Percentiles rank a stretch among this genome's conserved stretches.
Conservation (phyloP, 2,113 vertebrate genomes). For the Chionis minor region DNA sequence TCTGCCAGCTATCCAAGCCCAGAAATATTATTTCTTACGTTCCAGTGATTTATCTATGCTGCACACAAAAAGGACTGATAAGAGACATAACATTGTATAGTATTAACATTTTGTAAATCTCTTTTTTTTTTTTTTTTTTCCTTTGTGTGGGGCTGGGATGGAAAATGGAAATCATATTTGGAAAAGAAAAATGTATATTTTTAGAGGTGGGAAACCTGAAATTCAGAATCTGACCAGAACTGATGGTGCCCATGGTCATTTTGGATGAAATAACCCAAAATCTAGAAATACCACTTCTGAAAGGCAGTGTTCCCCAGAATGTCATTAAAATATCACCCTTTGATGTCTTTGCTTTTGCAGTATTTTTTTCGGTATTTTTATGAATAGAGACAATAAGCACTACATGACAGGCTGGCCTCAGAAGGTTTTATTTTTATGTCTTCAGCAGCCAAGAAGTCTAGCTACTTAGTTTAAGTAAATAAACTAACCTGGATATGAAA, state of each 20-base stretch:
- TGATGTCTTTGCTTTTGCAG: background rate
- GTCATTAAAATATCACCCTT: background rate
- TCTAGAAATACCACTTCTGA: background rate
- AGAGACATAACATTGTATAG: background rate
- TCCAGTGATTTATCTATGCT: background rate
- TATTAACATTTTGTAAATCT: background rate
- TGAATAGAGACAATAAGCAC: background rate
- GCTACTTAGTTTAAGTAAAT: background rate
- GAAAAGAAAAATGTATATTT: background rate
- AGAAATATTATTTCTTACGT: background rate
- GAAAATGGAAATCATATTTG: background rate
- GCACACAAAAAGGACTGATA: background rate
- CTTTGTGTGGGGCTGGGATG: background rate
- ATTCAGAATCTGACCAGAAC: background rate
- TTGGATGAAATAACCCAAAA: background rate
- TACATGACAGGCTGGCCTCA: background rate
- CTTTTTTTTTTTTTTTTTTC: background rate
- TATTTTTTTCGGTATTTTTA: background rate
- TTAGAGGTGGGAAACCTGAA: background rate
- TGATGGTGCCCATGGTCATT: background rate
- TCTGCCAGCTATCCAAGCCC: background rate
- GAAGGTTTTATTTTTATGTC: background rate
- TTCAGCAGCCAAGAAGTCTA: background rate
- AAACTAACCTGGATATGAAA: background rate
- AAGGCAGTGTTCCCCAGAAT: background rate